Evolutionary conservation across 1,140 invertebrate species (phyloP).

Genomic region (Venturia canescens): DNA sequence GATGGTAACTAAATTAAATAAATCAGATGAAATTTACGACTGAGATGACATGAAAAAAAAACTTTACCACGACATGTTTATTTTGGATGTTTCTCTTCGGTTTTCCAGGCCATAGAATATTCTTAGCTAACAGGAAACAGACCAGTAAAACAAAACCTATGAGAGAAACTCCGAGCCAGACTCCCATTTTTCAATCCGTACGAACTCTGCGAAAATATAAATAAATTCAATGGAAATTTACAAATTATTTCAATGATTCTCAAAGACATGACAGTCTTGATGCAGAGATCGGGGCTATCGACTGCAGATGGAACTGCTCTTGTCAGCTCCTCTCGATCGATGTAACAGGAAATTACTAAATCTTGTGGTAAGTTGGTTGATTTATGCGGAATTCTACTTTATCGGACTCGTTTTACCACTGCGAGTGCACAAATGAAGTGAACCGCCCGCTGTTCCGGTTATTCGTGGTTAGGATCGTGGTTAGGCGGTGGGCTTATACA

Average conservation of each 20-base stretch:
- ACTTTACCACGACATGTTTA: conserved; percentile 66
- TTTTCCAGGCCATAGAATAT: conserved; percentile 48
- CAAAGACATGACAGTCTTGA: neutral
- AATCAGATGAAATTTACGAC: too few relatives aligned
- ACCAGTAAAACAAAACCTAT: conserved; percentile 50
- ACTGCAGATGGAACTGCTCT: neutral
- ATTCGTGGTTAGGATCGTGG: neutral
- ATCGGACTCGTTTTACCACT: neutral
- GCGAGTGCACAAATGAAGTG: neutral
- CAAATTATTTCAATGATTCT: neutral
- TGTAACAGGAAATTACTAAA: neutral
- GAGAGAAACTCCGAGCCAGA: conserved; percentile 40
- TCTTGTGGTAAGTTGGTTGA: neutral
- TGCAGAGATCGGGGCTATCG: neutral
- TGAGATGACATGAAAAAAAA: neutral
- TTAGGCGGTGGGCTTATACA: neutral
- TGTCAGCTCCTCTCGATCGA: neutral
- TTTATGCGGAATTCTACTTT: neutral
- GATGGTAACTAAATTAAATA: too few relatives aligned
- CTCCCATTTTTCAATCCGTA: conserved; percentile 44
- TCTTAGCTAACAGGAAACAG: conserved; percentile 46
- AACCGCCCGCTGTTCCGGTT: neutral
- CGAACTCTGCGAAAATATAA: neutral
- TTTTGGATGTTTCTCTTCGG: conserved; percentile 56
- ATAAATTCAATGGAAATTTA: neutral